Evolutionary conservation across 2,888 invertebrate species (phyloP).

Genomic region (Pollenia angustigena): DNA sequence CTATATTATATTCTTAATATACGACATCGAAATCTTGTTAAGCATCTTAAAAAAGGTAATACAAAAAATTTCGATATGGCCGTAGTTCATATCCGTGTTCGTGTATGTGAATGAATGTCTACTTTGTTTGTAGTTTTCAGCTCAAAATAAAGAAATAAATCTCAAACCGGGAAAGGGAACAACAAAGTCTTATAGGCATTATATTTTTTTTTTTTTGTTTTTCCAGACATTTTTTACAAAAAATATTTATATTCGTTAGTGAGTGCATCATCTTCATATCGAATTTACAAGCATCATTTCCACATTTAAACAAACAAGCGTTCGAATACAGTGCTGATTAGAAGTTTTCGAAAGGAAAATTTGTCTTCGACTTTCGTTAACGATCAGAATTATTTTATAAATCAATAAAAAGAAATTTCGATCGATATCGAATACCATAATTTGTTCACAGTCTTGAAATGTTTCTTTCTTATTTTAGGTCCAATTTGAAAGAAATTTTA

Average conservation of each 20-base stretch:
- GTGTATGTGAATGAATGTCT: constrained; percentile 7
- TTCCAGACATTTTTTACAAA: constrained; percentile 31
- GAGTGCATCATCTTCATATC: constrained; percentile 70
- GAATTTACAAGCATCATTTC: constrained; percentile 58
- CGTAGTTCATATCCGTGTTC: constrained; percentile 32
- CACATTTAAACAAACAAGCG: constrained; percentile 20
- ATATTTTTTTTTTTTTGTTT: constrained; percentile 38
- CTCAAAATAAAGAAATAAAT: constrained; percentile 72
- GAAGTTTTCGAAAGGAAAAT: too few species aligned
- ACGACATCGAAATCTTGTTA: constrained; percentile 74
- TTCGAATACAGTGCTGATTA: constrained; percentile 28
- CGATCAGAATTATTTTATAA: too few species aligned
- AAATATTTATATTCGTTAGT: constrained; percentile 73
- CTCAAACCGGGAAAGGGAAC: constrained; percentile 68
- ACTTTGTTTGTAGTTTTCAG: constrained; percentile 35
- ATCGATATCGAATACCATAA: too few species aligned
- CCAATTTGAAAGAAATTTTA: too few species aligned
- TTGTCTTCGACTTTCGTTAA: too few species aligned
- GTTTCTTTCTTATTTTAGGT: too few species aligned
- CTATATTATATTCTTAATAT: constrained; percentile 66
- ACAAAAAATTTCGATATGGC: constrained; percentile 60
- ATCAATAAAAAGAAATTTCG: too few species aligned
- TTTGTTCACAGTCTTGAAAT: too few species aligned
- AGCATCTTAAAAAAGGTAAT: constrained; percentile 71
- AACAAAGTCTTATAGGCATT: constrained; percentile 58